Evolutionary conservation across 2,888 invertebrate species (phyloP), one percentile per base, ranked within the genome.

Genomic region (Megalurothrips usitatus): DNA sequence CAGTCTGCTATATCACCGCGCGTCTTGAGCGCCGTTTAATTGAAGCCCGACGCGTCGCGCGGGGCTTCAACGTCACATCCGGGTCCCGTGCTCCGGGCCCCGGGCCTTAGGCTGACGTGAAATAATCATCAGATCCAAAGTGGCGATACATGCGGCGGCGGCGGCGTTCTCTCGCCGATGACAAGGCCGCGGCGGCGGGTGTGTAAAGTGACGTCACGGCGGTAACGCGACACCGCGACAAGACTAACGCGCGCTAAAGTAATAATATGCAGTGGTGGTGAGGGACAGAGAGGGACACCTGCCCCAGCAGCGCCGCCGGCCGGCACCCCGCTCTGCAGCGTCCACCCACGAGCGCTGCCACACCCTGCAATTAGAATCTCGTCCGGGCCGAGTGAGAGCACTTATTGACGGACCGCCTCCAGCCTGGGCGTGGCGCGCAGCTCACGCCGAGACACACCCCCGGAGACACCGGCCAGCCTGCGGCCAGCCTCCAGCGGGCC

Each of bases 11-110:
- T 43, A 43, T 43, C 34, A 43, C 34, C 52, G 10, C 14, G 4
- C 58, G 14, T 58, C 58, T 58, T 23, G 68, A 75, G 68, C 68
- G 68, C 26, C 68, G 68, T 75, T 75, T 75, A 75, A 75, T 75
- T 75, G 68, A 75, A 75, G 68, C 17, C 68, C 68, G 68, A 11
- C 68, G 26, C 23, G 68, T 43, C 34, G 34, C n/a, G 68, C 11
- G 12, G 23, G 68, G 68, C 23, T 68, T 68, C 68, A 3, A 14
- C 9, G 9, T n/a, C 63, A n/a, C n/a, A n/a, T n/a, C n/a, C n/a
- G n/a, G n/a, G n/a, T n/a, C n/a, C n/a, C n/a, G n/a, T 14, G 49
- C 49, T 14, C 49, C 49, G n/a, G 49, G 10, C 49, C 49, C 49
- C 10, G n/a, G 58, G 58, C 14, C 1, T 52, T 52, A 19, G 0